Evolutionary conservation across 2,797 vertebrate species (phyloP).

Genomic region (Bradypodion ventrale): DNA sequence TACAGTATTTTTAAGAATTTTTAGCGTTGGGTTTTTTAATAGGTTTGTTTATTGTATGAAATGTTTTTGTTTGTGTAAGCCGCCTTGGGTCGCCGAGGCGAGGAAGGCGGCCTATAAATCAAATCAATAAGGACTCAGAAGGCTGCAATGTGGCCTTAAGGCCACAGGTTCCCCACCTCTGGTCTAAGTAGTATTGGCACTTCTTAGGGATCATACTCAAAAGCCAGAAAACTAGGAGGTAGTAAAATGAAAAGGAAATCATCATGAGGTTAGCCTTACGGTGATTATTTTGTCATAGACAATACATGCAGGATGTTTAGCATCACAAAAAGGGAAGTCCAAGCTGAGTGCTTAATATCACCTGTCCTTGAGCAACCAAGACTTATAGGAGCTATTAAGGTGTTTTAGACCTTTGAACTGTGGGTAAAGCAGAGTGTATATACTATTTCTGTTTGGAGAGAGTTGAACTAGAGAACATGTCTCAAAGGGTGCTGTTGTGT

Average conservation of each 20-base stretch:
- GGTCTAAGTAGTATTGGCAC: neutral
- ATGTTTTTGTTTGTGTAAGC: too few species aligned
- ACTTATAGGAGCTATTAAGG: constrained; percentile 43
- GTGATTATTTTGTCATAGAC: neutral
- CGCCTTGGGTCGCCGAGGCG: too few species aligned
- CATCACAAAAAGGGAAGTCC: constrained; percentile 42
- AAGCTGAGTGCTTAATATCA: constrained; percentile 22
- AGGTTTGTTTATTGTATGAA: too few species aligned
- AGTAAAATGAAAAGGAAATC: neutral
- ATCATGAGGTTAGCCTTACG: too few species aligned
- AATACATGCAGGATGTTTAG: neutral
- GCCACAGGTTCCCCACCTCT: too few species aligned
- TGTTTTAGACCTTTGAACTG: constrained; percentile 14
- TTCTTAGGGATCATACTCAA: neutral
- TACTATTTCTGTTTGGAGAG: neutral
- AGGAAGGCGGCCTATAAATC: too few species aligned
- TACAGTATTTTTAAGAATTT: too few species aligned
- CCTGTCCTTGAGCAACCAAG: constrained; percentile 44
- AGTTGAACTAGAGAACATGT: too few species aligned
- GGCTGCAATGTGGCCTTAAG: too few species aligned
- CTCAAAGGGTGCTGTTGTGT: too few species aligned
- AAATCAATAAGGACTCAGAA: too few species aligned
- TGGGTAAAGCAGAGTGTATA: neutral
- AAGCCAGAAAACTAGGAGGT: neutral
- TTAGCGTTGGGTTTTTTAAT: too few species aligned